Evolutionary conservation across 2,113 vertebrate species (phyloP).

Genomic region (Notothenia coriiceps): DNA sequence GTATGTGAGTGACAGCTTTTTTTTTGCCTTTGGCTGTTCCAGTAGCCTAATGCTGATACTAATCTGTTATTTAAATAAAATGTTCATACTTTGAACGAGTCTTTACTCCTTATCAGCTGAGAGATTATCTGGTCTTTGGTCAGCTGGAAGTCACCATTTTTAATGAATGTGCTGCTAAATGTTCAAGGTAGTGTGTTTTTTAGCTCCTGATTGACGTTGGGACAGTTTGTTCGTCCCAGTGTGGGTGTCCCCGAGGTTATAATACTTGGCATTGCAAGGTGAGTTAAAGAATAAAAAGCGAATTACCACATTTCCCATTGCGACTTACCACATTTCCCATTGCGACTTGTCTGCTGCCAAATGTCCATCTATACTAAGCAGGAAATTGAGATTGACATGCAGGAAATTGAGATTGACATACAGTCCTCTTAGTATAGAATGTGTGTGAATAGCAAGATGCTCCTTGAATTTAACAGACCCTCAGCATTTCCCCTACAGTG

Average conservation of each 20-base stretch:
- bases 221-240: conserved; percentile 1
- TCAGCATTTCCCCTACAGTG: conserved; percentile 28
- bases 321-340: conserved; percentile 1
- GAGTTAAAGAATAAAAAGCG: not conserved
- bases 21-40: not conserved
- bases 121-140: conserved; percentile 13
- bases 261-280: not conserved
- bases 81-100: not conserved
- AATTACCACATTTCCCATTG: conserved; percentile 4
- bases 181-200: conserved; percentile 1
- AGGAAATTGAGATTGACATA: too few species aligned
- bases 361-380: not conserved
- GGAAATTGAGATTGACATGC: too few species aligned
- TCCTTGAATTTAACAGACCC: conserved; percentile 34
- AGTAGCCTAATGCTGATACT: conserved; percentile 18
- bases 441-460: not conserved
- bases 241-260: not conserved
- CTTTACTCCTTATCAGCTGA: not conserved
- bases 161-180: not conserved
- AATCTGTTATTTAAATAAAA: not conserved
- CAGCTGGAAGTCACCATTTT: not conserved
- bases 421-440: too few species aligned
- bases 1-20: conserved; percentile 16
- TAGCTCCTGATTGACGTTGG: not conserved
- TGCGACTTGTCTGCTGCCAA: not conserved